Conservation (phyloP, 2,888 invertebrate species). For the Acronicta alni region DNA sequence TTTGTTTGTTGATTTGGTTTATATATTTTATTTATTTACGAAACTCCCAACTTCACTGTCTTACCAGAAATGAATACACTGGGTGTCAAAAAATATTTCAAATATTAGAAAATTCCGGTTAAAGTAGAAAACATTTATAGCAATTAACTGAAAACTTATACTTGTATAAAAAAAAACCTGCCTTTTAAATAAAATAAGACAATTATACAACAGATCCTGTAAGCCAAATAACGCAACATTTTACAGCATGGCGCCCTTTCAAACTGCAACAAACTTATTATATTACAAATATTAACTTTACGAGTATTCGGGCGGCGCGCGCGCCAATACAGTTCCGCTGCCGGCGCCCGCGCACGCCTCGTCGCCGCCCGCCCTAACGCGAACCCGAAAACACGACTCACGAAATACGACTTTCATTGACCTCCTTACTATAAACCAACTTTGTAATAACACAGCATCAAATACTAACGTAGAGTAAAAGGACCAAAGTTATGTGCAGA, state of each 20-base stretch:
- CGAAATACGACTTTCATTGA: slow-evolving; percentile 36
- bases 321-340: slow-evolving; percentile 78
- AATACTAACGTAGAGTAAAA: background rate
- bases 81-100: no score
- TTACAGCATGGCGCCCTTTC: slow-evolving; percentile 61
- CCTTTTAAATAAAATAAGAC: background rate
- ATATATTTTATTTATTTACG: no score
- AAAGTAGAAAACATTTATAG: no score
- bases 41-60: no score
- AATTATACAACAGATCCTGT: background rate
- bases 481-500: slow-evolving; percentile 6
- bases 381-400: slow-evolving; percentile 42
- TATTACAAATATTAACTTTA: slow-evolving; percentile 76
- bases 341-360: slow-evolving; percentile 85
- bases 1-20: no score
- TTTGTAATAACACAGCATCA: background rate
- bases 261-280: slow-evolving; percentile 74
- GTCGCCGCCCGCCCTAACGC: slow-evolving; percentile 83
- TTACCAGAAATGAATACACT: no score
- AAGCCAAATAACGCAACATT: slow-evolving; percentile 20
- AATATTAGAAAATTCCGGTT: no score
- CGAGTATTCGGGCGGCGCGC: slow-evolving; percentile 67
- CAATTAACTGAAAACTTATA: no score
- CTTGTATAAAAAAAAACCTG: background rate
- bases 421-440: background rate